Evolutionary conservation across 1,140 invertebrate genomes (phyloP).

Genomic region (Trichomalopsis sarcophagae): DNA sequence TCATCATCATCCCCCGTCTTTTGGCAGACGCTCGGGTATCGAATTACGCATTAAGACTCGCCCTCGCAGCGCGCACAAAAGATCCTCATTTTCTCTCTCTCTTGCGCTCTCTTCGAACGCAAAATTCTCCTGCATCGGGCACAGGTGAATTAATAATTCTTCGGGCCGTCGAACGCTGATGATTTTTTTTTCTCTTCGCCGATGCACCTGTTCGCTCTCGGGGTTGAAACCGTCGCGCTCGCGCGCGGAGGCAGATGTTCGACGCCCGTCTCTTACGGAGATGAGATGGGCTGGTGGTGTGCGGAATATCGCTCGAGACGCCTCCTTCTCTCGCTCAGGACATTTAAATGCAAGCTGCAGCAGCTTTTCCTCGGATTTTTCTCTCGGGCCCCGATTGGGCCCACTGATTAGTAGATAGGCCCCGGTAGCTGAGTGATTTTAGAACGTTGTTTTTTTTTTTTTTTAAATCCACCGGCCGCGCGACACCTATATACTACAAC

Average conservation of each 20-base stretch:
- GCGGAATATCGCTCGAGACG: not conserved
- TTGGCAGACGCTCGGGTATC: too few species aligned
- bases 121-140: not conserved
- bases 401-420: not conserved
- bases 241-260: conserved; percentile 4
- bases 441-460: too few species aligned
- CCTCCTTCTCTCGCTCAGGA: not conserved
- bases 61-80: too few species aligned
- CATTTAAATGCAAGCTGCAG: conserved; percentile 11
- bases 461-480: too few species aligned
- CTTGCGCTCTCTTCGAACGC: too few species aligned
- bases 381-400: not conserved
- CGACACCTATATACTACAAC: too few species aligned
- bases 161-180: not conserved
- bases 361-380: not conserved
- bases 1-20: too few species aligned
- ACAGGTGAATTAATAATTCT: not conserved
- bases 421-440: not conserved
- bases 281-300: not conserved
- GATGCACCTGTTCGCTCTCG: not conserved
- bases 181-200: not conserved
- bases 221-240: not conserved
- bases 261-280: not conserved
- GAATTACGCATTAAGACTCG: too few species aligned
- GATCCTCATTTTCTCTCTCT: too few species aligned